Evolutionary conservation across 2,888 invertebrate species (phyloP), one percentile per base, ranked within the genome.

Genomic region (Caenorhabditis parvicauda): DNA sequence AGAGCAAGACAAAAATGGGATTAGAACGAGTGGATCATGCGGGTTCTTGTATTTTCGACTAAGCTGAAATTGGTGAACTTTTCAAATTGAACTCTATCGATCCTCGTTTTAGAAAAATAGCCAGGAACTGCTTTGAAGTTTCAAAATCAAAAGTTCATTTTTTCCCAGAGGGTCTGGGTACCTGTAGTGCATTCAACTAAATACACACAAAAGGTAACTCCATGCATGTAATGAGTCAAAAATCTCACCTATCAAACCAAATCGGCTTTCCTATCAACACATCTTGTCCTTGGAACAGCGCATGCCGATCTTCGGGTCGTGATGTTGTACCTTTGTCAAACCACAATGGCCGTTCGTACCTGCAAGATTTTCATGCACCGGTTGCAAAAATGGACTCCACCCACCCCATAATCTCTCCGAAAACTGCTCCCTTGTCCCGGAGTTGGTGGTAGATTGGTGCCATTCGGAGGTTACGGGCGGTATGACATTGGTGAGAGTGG

Each of bases 391-490:
- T 25, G 24, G 12, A 45, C 24, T 45, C 14, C 5, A 2, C 42
- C 12, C 2, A 60, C 54, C 95, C 95, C 92, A 95, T 95, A 27
- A 91, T 90, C 82, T 95, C 94, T 0, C 92, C 92, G 82, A 96
- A 96, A 5, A 92, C 89, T 0, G 92, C 96, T 0, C 94, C 94
- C 9, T 89, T 90, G 81, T 90, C 90, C 66, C 89, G 41, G n/a
- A 95, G 84, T 58, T 91, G 89, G 0, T 93, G 91, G 84, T 92
- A 94, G 64, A 96, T 90, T 0, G 95, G 94, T 0, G 94, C 94
- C 87, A 92, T 90, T 49, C 96, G 86, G 17, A 96, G 84, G 82
- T 92, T 92, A 49, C 93, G 56, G 3, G 81, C 81, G 9, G 77
- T 74, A 46, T 73, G 86, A 0, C 92, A 94, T 83, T 93, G 92